Conservation (phyloP, 2,797 vertebrate genomes). For the Eulemur rubriventer region DNA sequence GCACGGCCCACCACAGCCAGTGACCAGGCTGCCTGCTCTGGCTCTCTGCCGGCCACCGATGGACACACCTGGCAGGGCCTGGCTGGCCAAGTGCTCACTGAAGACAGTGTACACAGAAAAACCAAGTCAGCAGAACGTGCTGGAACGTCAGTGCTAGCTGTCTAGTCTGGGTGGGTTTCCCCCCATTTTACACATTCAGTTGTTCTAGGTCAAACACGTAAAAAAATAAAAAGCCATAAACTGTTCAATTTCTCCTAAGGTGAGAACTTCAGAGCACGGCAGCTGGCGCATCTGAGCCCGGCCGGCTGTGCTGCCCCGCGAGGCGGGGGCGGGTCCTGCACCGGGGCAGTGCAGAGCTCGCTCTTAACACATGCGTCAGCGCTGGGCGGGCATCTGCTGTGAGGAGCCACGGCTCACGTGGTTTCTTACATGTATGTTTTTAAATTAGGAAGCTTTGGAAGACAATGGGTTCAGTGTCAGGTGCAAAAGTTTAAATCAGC, state of each 20-base stretch:
- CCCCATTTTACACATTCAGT: background rate
- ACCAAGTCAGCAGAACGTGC: fast-evolving
- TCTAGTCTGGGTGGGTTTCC: background rate
- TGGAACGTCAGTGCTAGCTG: fast-evolving
- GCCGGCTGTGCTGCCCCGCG: background rate
- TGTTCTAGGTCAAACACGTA: background rate
- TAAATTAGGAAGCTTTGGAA: background rate
- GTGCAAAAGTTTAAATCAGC: too few species aligned
- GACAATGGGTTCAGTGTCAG: background rate
- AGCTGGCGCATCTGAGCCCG: background rate
- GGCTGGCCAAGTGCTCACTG: background rate
- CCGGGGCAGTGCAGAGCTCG: too few species aligned
- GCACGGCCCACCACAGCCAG: background rate
- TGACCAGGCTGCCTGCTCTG: fast-evolving
- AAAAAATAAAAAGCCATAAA: background rate
- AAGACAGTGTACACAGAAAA: background rate
- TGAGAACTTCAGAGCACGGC: background rate
- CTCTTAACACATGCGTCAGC: fast-evolving
- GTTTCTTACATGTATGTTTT: fast-evolving
- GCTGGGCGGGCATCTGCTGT: background rate
- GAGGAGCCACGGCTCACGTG: fast-evolving
- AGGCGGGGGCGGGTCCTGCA: background rate
- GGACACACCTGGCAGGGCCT: background rate
- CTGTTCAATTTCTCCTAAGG: too few species aligned
- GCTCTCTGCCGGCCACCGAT: background rate